These are phyloP conservation scores for Solea solea DNA, from an alignment of 2,113 vertebrate species.

Conservation along the genomic window DNA sequence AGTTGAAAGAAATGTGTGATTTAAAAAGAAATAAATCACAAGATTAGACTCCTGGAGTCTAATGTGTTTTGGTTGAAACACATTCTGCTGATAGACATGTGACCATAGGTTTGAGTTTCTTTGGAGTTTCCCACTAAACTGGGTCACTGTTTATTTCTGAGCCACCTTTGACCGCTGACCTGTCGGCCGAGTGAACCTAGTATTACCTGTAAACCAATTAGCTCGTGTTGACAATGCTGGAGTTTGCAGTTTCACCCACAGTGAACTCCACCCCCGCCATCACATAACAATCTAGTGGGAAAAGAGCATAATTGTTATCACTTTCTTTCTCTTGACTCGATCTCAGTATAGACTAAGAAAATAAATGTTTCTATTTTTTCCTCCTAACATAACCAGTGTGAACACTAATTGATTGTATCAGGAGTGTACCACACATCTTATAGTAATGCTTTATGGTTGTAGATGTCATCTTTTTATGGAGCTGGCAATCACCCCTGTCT, in stretches of 20 bases:
- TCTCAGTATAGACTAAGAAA: conserved; percentile 19
- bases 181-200: conserved; percentile 16
- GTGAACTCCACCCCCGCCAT: conserved; percentile 65
- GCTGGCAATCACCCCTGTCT: too few species aligned
- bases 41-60: background rate
- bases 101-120: background rate
- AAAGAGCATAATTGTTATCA: conserved; percentile 56
- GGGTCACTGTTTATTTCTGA: conserved; percentile 16
- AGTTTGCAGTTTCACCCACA: conserved; percentile 49
- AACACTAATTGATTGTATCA: conserved; percentile 6
- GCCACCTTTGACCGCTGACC: conserved; percentile 49
- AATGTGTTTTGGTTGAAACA: background rate
- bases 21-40: too few species aligned
- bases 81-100: background rate
- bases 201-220: conserved; percentile 69
- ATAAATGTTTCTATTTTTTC: background rate
- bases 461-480: too few species aligned
- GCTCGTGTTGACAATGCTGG: conserved; percentile 47
- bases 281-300: conserved; percentile 54
- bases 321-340: conserved; percentile 31
- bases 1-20: too few species aligned
- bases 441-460: too few species aligned
- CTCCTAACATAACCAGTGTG: background rate
- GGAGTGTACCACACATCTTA: background rate
- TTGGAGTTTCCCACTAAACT: conserved; percentile 40